Base-by-base conservation (phyloP, 2,888 invertebrate species). In the Tetramorium bicarinatum region DNA sequence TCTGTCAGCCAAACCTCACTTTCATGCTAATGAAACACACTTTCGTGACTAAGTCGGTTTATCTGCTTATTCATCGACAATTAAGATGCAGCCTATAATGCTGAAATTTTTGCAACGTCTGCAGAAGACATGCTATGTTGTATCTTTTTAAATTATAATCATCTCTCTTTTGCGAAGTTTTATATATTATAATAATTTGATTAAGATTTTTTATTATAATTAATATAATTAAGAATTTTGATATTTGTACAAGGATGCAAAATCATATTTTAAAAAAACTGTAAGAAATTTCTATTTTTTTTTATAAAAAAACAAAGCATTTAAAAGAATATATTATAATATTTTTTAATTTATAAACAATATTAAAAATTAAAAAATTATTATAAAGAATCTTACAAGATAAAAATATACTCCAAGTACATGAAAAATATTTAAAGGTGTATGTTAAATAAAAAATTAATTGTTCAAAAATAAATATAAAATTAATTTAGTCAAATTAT, bases 1-100 rank as follows among this genome's bases (percentile, higher is more conserved):
- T 41, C 41, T 41, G 41, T 54, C 74, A 72, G 75, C 71, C 29
- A 54, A 38, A 74, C 52, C 83, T 83, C 74, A 76, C 79, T 85
- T 84, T 75, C 83, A 79, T 87, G 79, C 81, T 87, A 87, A 87
- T 85, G 83, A 87, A 87, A 87, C 85, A 82, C 84, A 85, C 85
- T 85, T 87, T 87, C 87, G 87, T 84, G 85, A 84, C 82, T 67
- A 82, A 67, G 41, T 25, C 75, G 74, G 69, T 84, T 83, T 87
- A 87, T 87, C 87, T 54, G 66, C 66, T 82, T 74, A 75, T 85
- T 77, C 83, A 85, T 85, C 87, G 64, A 56, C 52, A 34, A 25
- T 38, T 25, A 76, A 54, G 86, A 86, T 85, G 59, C 75, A 41
- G 11, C 9, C 41, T 41, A 41, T 41, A 49, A 66, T 82, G 47